These are phyloP conservation scores for Dasyornis broadbenti DNA, from an alignment of 2,113 vertebrate genomes.

Conservation along the genomic window DNA sequence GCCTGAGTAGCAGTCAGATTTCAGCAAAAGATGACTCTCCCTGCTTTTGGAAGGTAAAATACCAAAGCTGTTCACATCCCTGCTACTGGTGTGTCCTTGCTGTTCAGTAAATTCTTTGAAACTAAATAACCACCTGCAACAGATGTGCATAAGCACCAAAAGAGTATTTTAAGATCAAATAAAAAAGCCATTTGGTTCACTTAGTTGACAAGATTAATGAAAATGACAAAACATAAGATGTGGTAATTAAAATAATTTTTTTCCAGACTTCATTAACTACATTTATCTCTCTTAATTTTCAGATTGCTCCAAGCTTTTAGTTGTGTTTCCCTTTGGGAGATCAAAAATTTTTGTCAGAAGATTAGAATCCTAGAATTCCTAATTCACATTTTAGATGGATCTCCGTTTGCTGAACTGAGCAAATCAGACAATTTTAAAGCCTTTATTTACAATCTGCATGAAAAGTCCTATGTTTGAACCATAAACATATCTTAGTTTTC, in stretches of 20 bases:
- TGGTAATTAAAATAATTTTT: background rate
- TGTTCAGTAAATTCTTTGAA: background rate
- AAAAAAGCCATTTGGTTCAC: background rate
- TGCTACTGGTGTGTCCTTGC: background rate
- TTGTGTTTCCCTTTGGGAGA: background rate
- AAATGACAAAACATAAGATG: background rate
- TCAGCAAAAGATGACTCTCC: background rate
- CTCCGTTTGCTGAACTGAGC: background rate
- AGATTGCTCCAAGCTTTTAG: constrained; percentile 21
- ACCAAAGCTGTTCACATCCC: background rate
- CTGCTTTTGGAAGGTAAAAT: background rate
- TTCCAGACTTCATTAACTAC: constrained; percentile 17
- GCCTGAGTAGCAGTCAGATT: too few species aligned
- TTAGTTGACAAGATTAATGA: background rate
- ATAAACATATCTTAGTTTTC: background rate
- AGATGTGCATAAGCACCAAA: background rate
- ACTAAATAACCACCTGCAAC: background rate
- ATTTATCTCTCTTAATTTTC: constrained; percentile 1
- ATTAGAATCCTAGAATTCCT: background rate
- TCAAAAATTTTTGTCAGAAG: background rate
- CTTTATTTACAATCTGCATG: background rate
- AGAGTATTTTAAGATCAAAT: background rate
- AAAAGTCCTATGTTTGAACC: background rate
- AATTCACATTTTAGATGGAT: background rate
- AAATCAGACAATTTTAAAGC: background rate